Evolutionary conservation across 1,140 invertebrate genomes (phyloP).

Genomic region (Lordiphosa mommai): DNA sequence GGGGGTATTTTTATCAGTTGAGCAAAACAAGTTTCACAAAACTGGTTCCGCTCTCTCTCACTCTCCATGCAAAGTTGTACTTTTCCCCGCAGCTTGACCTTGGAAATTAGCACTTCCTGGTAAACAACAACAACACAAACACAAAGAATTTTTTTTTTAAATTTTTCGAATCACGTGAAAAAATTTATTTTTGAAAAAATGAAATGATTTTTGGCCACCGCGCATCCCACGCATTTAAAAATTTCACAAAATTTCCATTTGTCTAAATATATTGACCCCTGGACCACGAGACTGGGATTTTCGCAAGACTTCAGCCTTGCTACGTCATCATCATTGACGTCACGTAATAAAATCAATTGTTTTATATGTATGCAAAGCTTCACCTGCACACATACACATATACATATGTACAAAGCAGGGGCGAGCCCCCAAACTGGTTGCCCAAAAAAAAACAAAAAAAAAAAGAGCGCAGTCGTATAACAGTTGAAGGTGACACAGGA

Average conservation of each 20-base stretch:
- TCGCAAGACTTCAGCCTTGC: conserved; percentile 21
- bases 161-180: conserved; percentile 51
- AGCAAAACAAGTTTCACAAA: conserved; percentile 6
- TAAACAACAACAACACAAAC: neutral
- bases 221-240: conserved; percentile 9
- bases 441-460: conserved; percentile 18
- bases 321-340: conserved; percentile 73
- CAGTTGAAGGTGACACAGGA: conserved; percentile 53
- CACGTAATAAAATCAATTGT: conserved; percentile 58
- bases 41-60: neutral
- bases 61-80: conserved; percentile 1
- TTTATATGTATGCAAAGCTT: conserved; percentile 48
- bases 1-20: conserved; percentile 3
- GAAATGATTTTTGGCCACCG: conserved; percentile 54
- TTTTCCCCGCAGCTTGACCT: neutral
- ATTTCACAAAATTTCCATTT: conserved; percentile 43
- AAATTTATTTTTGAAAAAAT: conserved; percentile 55
- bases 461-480: conserved; percentile 11
- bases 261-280: conserved; percentile 47
- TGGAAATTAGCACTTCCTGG: conserved; percentile 10
- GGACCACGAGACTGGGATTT: conserved; percentile 6
- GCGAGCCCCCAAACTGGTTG: conserved; percentile 75
- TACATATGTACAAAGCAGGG: conserved; percentile 11
- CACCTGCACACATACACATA: conserved; percentile 10
- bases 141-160: neutral